Evolutionary conservation across 2,797 vertebrate genomes (phyloP), one percentile per base, ranked within the genome.

Genomic region (Jordanella pulchra): DNA sequence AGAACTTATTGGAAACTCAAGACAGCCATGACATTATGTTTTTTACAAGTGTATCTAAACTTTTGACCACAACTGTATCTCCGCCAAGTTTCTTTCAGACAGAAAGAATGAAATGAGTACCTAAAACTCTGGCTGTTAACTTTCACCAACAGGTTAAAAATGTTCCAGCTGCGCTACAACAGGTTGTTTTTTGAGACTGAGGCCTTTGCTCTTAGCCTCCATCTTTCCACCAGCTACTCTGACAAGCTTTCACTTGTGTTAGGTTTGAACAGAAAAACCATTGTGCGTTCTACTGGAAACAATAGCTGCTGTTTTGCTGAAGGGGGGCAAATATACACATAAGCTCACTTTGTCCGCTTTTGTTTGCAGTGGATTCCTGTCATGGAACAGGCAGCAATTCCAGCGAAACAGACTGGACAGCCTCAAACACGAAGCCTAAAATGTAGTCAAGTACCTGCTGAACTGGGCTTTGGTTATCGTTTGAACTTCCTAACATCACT

Each of bases 261-360:
- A 74, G 65, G 63, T 86, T 77, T 78, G 78, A 91, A 94, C 93
- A 95, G 90, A 92, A 88, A 88, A 83, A 18, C 88, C 86, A 93
- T 93, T 95, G 93, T 94, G 84, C 80, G 75, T 84, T 84, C 84
- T 42, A 39, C 81, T 60, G 84, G 84, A 79, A 93, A 95, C 93
- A 95, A 94, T 92, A 88, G 74, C 72, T 78, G 84, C 89, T 86
- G 88, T 92, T 92, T 90, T 79, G 83, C 86, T 78, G 44, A 76
- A 80, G 82, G 79, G 74, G 73, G 78, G 73, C 79, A 83, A 83
- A 88, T 91, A 87, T 89, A 92, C 86, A 93, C 87, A 90, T 91
- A 87, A 89, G 89, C 89, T 91, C 87, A 91, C 91, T 92, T 91
- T 89, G 84, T 72, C 68, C 35, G 79, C 80, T 82, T 87, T 86